Base-by-base conservation (phyloP, 2,113 vertebrate species). In the Prionailurus viverrinus region DNA sequence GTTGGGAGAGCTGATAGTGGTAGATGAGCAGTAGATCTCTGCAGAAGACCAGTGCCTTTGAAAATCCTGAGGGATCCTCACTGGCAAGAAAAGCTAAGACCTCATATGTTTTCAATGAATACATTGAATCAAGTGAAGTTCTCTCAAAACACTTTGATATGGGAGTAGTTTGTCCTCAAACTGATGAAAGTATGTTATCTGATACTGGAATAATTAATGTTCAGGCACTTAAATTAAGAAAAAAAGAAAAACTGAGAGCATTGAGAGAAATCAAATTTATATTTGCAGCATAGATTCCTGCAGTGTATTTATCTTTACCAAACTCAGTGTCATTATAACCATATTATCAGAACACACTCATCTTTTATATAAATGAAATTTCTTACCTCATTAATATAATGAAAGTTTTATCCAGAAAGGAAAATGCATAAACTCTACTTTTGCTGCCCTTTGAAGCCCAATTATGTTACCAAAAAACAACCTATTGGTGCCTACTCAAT, bases 361-460 rank as follows among this genome's bases (percentile, higher is more conserved):
- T 97, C 85, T 96, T 97, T 98, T 83, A 88, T 96, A 89, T 81
- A 89, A 91, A 95, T 95, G 68, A 48, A 94, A 94, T 96, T 97
- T 98, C 66, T 96, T 95, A 96, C 69, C 41, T 81, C 82, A 89
- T 96, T 96, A 95, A 91, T 94, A 91, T 8, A 87, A 87, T 29
- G 31, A 53, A 98, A 91, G 31, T 94, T 96, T 71, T 18, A 95
- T 53, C 11, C 58, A 85, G 90, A 91, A 73, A 84, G 69, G 27
- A 84, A 94, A 96, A 84, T 84, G 33, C n/a, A 94, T 89, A 95
- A 82, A 76, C 66, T 96, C 29, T 45, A 73, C 25, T 86, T 89
- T 89, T 85, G 58, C 21, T 97, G 51, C 39, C 76, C 79, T 76
- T 89, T 85, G 41, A 93, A 91, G 15, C 9, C 33, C 36, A 85